Base-by-base conservation (phyloP, 2,888 invertebrate species). In the Labia minor region DNA sequence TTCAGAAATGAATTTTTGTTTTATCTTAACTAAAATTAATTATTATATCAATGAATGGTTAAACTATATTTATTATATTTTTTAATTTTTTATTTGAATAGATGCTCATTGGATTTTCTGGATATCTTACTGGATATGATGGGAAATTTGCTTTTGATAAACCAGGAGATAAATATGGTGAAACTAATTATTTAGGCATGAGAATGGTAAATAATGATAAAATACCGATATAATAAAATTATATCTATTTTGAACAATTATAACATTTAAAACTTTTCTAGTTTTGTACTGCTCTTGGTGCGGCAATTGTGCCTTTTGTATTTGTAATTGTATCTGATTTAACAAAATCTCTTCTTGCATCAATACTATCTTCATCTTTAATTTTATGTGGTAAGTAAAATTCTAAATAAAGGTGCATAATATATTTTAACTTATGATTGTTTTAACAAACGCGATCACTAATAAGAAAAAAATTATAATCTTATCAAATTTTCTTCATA, bases 61-160 rank as follows among this genome's bases (percentile, higher is more conserved):
- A n/a, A n/a, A n/a, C n/a, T n/a, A n/a, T n/a, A n/a, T n/a, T n/a
- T n/a, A n/a, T n/a, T n/a, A n/a, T n/a, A n/a, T n/a, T n/a, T n/a
- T n/a, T 33, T 33, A 11, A 33, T 33, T 33, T 33, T 8, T 33
- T 68, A 68, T 69, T 71, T 71, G 81, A 81, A 63, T 76, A 95
- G 94, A 96, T 97, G 95, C 81, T 97, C 70, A 94, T 97, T 75
- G 95, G 90, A 0, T 79, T 95, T 37, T 92, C 95, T 64, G 96
- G 96, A 1, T 89, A 92, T 75, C 76, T 95, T 74, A 90, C 91
- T 63, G 96, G 96, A 0, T 97, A 97, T 77, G 89, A 96, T 83
- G 97, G 95, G 1, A 91, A 83, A 69, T 97, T 93, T 82, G 85
- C 93, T 0, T 97, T 96, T 81, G 92, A 92, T 73, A 95, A 95